A percentile compares a stretch with the other conserved stretches of the same genome.
phyloP scores from a whole-genome alignment of 2,797 vertebrate species.

The Lophotriccus pileatus region DNA sequence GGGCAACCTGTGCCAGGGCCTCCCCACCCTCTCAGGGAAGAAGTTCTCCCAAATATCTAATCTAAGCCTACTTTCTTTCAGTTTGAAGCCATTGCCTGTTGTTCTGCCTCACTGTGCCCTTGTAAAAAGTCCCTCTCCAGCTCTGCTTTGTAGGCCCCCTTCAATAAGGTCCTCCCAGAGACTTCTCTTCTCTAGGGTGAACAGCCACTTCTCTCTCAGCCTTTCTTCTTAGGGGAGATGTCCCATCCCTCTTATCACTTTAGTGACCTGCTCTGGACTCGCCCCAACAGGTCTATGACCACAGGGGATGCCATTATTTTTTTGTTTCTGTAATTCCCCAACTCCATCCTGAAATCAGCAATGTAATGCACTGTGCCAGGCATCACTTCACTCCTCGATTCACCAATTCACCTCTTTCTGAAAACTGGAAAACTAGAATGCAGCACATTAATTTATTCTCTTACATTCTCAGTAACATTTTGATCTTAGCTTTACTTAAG shows the following conservation, averaged over 20 bases:
- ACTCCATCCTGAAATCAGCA: not conserved
- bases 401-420: not conserved
- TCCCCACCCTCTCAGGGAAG: not conserved
- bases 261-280: not conserved
- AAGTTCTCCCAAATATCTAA: not conserved
- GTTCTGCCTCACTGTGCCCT: not conserved
- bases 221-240: not conserved
- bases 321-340: not conserved
- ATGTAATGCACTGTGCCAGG: fast-evolving
- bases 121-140: not conserved
- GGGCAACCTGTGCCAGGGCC: not conserved
- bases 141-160: not conserved
- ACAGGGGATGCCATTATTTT: not conserved
- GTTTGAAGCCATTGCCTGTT: not conserved
- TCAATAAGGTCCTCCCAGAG: not conserved
- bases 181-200: not conserved
- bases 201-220: not conserved
- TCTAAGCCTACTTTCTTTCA: not conserved
- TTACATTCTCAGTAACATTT: not conserved
- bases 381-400: not conserved
- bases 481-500: not conserved
- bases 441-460: not conserved
- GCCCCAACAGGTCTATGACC: not conserved
- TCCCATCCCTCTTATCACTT: not conserved
- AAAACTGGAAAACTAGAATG: not conserved